Evolutionary conservation across 2,797 vertebrate genomes (phyloP), one percentile per base, ranked within the genome.

Genomic region (Notolepis coatsorum): DNA sequence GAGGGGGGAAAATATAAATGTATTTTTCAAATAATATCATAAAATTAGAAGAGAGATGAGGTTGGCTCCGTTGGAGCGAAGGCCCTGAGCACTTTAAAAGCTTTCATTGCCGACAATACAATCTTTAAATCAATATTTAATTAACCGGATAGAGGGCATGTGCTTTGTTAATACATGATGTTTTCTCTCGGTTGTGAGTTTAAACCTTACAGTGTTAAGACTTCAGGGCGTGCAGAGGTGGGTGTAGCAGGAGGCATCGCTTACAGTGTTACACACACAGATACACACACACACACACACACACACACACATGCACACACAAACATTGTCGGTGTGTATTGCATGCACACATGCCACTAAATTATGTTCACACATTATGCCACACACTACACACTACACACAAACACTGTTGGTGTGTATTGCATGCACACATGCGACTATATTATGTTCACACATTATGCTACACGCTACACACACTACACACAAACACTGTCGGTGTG

Each of bases 61-160:
- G 79, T 70, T 86, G 74, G 82, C 81, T 82, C 64, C 17, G n/a
- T n/a, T n/a, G n/a, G 51, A 73, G 74, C 79, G 72, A 86, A 82
- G 66, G 76, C 76, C 75, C 75, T 71, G 77, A 82, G 74, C 62
- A 49, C 82, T 89, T 86, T 82, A 83, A 82, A 87, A 87, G 87
- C 74, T 72, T 82, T 80, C 63, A 55, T 68, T 24, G 58, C 57
- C 80, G 79, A 80, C 73, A 79, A 86, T 87, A 87, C 84, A 86
- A 84, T 89, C 89, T 88, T 68, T 77, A 86, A 88, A 90, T 92
- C 89, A 91, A 92, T 93, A 91, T 90, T 92, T 92, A 76, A 92
- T 92, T 89, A 90, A 78, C 73, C 82, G 81, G 73, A 90, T 71
- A 73, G 71, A 80, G 35, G 74, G 79, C 70, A 77, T 75, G 81